Percentiles rank a stretch among this genome's conserved stretches.
Conservation (phyloP, 2,113 vertebrate genomes). For the Todiramphus saurophagus region DNA sequence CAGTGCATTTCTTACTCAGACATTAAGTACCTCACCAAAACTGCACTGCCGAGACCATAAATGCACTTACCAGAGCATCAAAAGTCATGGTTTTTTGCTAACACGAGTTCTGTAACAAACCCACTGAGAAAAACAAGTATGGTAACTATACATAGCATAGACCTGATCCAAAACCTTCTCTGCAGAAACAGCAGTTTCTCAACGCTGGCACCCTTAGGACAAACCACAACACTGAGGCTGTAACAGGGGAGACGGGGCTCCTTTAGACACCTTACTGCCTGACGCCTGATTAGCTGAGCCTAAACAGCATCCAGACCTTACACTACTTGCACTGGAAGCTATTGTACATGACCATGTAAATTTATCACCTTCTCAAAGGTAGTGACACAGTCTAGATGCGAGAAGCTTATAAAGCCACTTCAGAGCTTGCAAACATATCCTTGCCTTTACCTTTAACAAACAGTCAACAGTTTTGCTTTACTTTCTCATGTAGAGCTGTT, state of each 20-base stretch:
- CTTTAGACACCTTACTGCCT: background rate
- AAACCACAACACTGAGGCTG: background rate
- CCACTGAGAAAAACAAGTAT: background rate
- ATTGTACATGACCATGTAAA: too few relatives aligned
- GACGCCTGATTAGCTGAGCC: background rate
- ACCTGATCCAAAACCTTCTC: background rate
- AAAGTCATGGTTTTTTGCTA: background rate
- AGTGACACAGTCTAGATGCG: background rate
- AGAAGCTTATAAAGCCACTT: background rate
- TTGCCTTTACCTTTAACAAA: background rate
- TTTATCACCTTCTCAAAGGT: background rate
- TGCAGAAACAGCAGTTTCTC: background rate
- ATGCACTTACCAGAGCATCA: background rate
- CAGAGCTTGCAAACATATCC: background rate
- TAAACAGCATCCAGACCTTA: background rate
- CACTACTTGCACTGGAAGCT: fast-evolving
- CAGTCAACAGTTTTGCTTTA: background rate
- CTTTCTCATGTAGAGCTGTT: background rate
- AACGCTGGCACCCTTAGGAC: background rate
- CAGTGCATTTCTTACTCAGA: background rate
- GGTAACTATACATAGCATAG: background rate
- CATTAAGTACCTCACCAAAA: background rate
- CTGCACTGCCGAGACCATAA: background rate
- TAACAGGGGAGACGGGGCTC: background rate
- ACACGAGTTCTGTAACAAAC: background rate